Evolutionary conservation across 2,113 vertebrate species (phyloP).

Genomic region (Protobothrops flavoviridis): DNA sequence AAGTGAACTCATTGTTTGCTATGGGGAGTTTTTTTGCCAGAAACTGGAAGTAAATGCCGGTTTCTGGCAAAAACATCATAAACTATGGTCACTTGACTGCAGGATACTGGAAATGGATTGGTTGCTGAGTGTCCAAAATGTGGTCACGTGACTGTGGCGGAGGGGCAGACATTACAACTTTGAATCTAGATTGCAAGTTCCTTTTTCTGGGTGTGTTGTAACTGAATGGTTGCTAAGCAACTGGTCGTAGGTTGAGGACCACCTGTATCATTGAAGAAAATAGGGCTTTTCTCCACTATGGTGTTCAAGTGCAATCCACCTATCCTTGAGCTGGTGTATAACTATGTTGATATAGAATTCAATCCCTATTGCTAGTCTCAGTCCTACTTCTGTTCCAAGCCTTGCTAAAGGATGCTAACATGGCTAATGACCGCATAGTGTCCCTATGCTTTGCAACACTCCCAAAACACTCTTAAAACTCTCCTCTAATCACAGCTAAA

Average conservation of each 20-base stretch:
- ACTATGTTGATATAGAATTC: neutral
- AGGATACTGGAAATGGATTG: neutral
- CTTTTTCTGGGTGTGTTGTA: neutral
- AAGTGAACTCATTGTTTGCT: neutral
- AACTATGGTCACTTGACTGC: neutral
- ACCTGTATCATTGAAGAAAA: neutral
- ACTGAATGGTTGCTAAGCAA: neutral
- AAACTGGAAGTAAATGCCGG: neutral
- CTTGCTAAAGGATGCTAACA: neutral
- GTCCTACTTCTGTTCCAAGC: neutral
- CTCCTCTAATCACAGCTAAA: neutral
- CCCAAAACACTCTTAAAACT: neutral
- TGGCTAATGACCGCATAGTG: neutral
- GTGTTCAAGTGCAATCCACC: neutral
- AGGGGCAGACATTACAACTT: neutral
- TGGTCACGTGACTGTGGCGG: neutral
- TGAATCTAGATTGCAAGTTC: neutral
- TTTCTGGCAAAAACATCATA: neutral
- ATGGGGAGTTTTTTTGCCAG: neutral
- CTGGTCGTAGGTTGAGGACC: neutral
- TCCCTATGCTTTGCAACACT: neutral
- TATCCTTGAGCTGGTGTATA: neutral
- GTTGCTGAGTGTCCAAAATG: neutral
- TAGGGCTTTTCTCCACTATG: neutral
- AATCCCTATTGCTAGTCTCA: neutral